Base-by-base conservation (phyloP, 2,888 invertebrate species). In the Rhimphoctona megacephalus region DNA sequence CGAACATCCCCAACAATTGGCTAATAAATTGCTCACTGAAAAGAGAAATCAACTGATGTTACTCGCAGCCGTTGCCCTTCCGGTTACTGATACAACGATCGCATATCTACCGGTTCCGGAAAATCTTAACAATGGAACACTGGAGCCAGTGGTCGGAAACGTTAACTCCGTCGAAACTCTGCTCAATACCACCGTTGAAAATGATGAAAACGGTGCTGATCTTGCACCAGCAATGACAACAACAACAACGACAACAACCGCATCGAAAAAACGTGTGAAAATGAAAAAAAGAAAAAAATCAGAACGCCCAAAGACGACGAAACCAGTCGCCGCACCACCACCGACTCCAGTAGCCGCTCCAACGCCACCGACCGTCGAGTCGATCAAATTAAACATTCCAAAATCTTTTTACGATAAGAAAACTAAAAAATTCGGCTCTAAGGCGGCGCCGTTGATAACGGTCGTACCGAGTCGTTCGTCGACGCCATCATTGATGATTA, bases 1-100 rank as follows among this genome's bases (percentile, higher is more conserved):
- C 92, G 96, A 97, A 90, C 96, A 97, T 94, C 98, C 98, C 0
- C 97, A 97, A 90, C 95, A 95, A 91, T 94, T 97, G 85, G 97
- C 97, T 1, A 97, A 96, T 88, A 97, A 97, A 92, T 90, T 97
- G 79, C 93, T 97, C 72, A 96, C 96, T 17, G 97, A 97, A 91
- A 98, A 97, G 93, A 96, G 97, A 5, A 97, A 96, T 89, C 92
- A 97, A 79, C 93, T 97, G 92, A 94, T 96, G 76, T 93, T 96
- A 46, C 94, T 96, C 76, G 96, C 97, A 1, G 95, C 96, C 2
- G 95, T 96, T 9, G 96, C 96, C 0, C 96, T 96, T 0, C 95
- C 89, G 2, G 87, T 92, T 11, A 74, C 88, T 0, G 91, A 91
- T 14, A 73, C 89, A 1, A 19, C 89, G 14, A 49, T 89, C 5